Base-by-base conservation (phyloP, 2,888 invertebrate species). In the Habrosyne pyritoides region DNA sequence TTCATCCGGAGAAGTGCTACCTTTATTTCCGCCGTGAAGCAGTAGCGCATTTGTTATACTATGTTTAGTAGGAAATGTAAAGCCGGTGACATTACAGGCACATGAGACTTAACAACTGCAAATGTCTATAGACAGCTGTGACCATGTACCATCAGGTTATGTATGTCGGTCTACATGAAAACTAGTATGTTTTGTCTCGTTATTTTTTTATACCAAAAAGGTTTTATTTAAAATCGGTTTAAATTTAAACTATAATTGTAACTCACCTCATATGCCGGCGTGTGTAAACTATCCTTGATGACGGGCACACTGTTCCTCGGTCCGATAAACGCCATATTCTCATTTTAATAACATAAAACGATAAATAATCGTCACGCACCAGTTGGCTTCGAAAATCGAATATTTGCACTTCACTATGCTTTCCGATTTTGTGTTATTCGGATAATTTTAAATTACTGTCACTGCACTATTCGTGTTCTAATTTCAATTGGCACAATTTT, bases 231-330 rank as follows among this genome's bases (percentile, higher is more conserved):
- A n/a, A n/a, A n/a, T n/a, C n/a, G n/a, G n/a, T n/a, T 30, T 12
- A 30, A 12, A 3, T 12, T 3, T 12, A 30, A 12, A 12, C 12
- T 30, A 10, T n/a, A 30, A 0, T 1, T 30, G n/a, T 33, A 33
- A 77, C 93, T 89, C 83, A 95, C 95, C 93, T 95, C 94, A 73
- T 95, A 95, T 47, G 95, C 95, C 71, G 95, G 95, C 68, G 94
- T 88, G 71, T 94, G 93, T 68, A 95, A 93, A 82, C 94, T 95
- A 84, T 95, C 95, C 83, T 91, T 93, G 78, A 95, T 94, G 73
- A 94, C 85, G 52, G 95, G 94, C 67, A 93, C 93, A 67, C 94
- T 94, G 84, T 95, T 95, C 87, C 94, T 94, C 73, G 94, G 94
- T 73, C 91, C 91, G 61, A 93, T 94, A 72, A 92, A 83, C 84